Conservation (phyloP, 2,888 invertebrate genomes). For the Oxycera nigricornis region DNA sequence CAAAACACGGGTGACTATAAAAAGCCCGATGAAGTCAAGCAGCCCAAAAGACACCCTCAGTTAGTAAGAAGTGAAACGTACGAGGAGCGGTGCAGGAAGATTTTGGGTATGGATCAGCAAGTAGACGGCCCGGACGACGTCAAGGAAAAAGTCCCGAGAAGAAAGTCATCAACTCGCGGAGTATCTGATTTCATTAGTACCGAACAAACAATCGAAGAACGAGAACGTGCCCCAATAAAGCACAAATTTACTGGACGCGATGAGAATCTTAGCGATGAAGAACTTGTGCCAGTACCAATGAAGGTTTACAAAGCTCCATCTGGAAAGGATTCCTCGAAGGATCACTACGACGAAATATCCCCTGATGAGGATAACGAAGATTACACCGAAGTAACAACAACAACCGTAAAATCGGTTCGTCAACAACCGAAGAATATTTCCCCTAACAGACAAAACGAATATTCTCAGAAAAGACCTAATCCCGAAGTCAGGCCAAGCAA, state of each 20-base stretch:
- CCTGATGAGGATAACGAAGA: neutral
- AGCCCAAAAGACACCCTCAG: constrained; percentile 65
- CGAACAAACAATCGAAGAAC: constrained; percentile 39
- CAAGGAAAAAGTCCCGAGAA: neutral
- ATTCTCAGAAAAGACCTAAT: neutral
- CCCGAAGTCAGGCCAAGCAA: neutral
- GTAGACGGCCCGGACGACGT: neutral
- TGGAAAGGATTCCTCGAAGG: constrained; percentile 39
- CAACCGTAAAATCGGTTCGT: neutral
- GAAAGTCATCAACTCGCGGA: constrained; percentile 4
- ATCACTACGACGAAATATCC: neutral
- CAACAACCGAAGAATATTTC: neutral
- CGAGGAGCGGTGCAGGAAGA: constrained; percentile 75
- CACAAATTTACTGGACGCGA: neutral
- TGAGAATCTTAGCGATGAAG: too few relatives aligned
- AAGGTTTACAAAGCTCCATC: constrained; percentile 45
- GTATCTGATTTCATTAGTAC: constrained; percentile 38
- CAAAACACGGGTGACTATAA: constrained; percentile 16
- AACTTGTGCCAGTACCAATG: too few relatives aligned
- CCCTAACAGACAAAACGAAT: neutral
- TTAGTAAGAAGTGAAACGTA: constrained; percentile 74
- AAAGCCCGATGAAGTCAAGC: constrained; percentile 47
- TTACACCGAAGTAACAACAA: neutral
- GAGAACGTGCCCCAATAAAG: neutral
- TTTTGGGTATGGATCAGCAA: constrained; percentile 67